phyloP scores from a whole-genome alignment of 1,140 invertebrate genomes.

The Callitettix versicolor region DNA sequence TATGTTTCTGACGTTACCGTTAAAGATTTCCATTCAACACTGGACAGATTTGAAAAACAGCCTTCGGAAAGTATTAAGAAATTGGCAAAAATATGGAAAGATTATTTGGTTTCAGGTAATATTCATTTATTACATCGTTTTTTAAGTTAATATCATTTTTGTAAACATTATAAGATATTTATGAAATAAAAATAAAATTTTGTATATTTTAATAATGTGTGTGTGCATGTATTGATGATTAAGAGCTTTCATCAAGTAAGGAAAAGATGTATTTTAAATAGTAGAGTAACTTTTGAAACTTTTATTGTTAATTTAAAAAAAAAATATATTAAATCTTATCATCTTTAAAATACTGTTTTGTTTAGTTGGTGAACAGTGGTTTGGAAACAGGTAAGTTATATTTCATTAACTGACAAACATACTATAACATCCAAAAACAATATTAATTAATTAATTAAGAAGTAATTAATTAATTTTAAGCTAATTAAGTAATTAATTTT shows the following conservation, averaged over 20 bases:
- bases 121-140: too few species aligned
- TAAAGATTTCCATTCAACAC: conserved; percentile 64
- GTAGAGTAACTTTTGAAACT: neutral
- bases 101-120: conserved; percentile 38
- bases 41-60: conserved; percentile 35
- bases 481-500: too few species aligned
- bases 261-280: neutral
- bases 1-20: conserved; percentile 85
- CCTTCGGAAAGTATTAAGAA: conserved; percentile 29
- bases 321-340: neutral
- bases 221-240: too few species aligned
- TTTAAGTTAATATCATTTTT: too few species aligned
- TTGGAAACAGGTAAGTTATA: too few species aligned
- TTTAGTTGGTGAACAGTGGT: neutral
- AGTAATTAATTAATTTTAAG: too few species aligned
- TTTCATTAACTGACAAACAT: too few species aligned
- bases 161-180: too few species aligned
- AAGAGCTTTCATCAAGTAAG: neutral
- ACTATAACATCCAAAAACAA: too few species aligned
- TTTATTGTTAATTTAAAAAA: neutral
- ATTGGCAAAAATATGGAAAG: conserved; percentile 44
- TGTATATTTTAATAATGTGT: too few species aligned
- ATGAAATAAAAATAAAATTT: too few species aligned
- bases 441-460: too few species aligned
- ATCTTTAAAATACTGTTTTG: neutral